Conservation (phyloP, 1,140 invertebrate species). For the Dysdera silvatica region DNA sequence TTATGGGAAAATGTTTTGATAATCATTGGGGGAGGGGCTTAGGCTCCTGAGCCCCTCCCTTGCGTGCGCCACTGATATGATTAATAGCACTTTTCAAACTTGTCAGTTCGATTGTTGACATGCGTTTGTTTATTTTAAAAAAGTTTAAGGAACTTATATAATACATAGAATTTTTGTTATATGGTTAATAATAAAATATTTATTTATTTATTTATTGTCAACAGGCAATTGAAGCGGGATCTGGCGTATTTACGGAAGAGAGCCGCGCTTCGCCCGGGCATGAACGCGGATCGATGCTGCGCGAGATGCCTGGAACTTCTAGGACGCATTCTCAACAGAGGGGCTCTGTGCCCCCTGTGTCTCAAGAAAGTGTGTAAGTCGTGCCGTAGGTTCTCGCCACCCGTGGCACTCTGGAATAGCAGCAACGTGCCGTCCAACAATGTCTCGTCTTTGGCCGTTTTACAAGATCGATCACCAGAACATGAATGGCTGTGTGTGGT, state of each 20-base stretch:
- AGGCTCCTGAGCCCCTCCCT: not conserved
- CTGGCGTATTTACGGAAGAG: constrained; percentile 28
- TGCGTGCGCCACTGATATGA: not conserved
- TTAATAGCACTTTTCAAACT: not conserved
- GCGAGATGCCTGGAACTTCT: constrained; percentile 60
- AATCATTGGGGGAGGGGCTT: too few species aligned
- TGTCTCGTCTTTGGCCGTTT: too few species aligned
- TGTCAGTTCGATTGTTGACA: not conserved
- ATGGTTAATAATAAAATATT: not conserved
- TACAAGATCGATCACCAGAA: constrained; percentile 34
- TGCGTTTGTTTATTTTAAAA: too few species aligned
- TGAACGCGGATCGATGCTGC: constrained; percentile 49
- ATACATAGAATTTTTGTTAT: too few species aligned
- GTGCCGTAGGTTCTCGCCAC: too few species aligned
- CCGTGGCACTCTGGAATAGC: constrained; percentile 47
- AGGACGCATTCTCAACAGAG: constrained; percentile 65
- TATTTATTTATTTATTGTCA: constrained; percentile 5
- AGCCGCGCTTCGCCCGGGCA: constrained; percentile 31
- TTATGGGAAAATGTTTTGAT: too few species aligned
- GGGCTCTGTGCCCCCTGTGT: constrained; percentile 60
- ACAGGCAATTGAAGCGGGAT: constrained; percentile 32
- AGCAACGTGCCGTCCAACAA: too few species aligned
- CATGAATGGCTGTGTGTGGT: constrained; percentile 64
- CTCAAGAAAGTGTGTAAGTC: constrained; percentile 62
- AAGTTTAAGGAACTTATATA: too few species aligned